A percentile compares a stretch with the other conserved stretches of the same genome.
Conservation (phyloP, 2,888 invertebrate species). For the Zelleria hepariella region DNA sequence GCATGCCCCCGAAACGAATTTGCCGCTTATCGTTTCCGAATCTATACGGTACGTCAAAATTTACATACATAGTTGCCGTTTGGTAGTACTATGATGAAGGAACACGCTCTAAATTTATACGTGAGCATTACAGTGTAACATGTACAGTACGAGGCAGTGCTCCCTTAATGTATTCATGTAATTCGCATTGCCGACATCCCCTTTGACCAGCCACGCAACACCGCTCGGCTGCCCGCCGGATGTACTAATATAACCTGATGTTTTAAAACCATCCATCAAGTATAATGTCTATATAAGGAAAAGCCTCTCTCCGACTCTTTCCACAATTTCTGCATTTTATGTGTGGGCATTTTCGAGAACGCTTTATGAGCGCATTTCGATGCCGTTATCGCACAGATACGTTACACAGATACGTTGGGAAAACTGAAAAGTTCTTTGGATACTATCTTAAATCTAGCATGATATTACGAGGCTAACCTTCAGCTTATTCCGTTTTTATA, state of each 20-base stretch:
- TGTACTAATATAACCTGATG: constrained; percentile 69
- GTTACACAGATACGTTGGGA: not conserved
- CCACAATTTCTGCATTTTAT: constrained; percentile 19
- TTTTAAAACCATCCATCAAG: constrained; percentile 71
- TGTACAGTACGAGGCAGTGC: constrained; percentile 51
- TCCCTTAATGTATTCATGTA: constrained; percentile 72
- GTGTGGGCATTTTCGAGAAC: constrained; percentile 21
- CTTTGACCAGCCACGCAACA: constrained; percentile 72
- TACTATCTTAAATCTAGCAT: too few relatives aligned
- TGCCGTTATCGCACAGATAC: not conserved
- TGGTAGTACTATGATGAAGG: constrained; percentile 52
- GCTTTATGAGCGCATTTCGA: not conserved
- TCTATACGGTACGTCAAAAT: constrained; percentile 46
- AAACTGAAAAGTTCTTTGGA: constrained; percentile 13
- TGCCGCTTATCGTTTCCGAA: constrained; percentile 30
- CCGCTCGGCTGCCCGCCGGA: constrained; percentile 56
- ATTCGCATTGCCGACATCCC: constrained; percentile 70
- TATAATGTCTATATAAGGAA: constrained; percentile 68
- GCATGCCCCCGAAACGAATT: not conserved
- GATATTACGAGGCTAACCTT: too few relatives aligned
- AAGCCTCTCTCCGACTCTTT: constrained; percentile 48
- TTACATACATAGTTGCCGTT: constrained; percentile 54
- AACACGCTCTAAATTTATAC: constrained; percentile 67
- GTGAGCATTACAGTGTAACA: constrained; percentile 68
- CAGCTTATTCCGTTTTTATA: too few relatives aligned